Base-by-base conservation (phyloP, 2,113 vertebrate genomes). In the Pelecanus crispus region DNA sequence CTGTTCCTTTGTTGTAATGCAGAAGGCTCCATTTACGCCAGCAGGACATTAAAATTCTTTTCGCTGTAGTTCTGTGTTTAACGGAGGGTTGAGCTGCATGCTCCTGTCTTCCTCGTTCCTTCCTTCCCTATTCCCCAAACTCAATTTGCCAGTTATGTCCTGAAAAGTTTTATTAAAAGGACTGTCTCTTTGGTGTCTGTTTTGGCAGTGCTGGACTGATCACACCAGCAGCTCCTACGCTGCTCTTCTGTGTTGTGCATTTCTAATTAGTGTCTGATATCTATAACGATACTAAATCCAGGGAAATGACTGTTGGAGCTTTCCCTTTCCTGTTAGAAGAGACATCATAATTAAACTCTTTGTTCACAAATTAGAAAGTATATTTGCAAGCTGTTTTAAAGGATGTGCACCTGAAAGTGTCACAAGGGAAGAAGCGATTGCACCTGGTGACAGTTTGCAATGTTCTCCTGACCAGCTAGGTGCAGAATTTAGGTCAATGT, bases 1-100 rank as follows among this genome's bases (percentile, higher is more conserved):
- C 59, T 81, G 15, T 91, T 90, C 78, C 74, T 94, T 94, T 93
- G 52, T 91, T 94, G 44, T 70, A 66, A 36, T 79, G 66, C 62
- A 94, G 77, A 42, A 61, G 70, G 70, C n/a, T 95, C 34, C 66
- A 25, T 91, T 95, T 87, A 67, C 45, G 53, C 29, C 62, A 90
- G 55, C 66, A 90, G n/a, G n/a, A 65, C 59, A 66, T 70, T 34
- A 82, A 80, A 68, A 77, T 94, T 85, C 11, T 83, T 89, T 87
- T 91, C 31, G 16, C 17, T 77, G 21, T 34, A 58, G 10, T 45
- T 77, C n/a, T 59, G 5, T 84, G 44, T 87, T 87, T 68, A 72
- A 42, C 2, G 5, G 45, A 68, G 36, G 4, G 11, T 50, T 86
- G 58, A 81, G 58, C 63, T 86, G 31, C 28, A 16, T 0, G 0